Base-by-base conservation (phyloP, 2,888 invertebrate species). In the Mechanitis messenoides region DNA sequence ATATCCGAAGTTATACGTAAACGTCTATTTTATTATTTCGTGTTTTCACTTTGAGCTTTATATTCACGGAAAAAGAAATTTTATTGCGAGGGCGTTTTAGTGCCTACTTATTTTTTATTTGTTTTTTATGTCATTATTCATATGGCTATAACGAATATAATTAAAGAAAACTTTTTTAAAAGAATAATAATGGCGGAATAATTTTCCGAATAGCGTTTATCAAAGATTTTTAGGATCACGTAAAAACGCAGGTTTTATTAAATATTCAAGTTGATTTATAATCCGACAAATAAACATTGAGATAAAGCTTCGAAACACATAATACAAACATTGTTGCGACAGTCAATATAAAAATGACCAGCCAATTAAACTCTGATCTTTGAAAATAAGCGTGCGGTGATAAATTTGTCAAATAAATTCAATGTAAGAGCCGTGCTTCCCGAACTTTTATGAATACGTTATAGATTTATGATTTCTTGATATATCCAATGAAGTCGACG, bases 331-430 rank as follows among this genome's bases (percentile, higher is more conserved):
- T 64, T 66, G 61, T 66, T 54, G 54, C 47, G 42, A 58, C 47
- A 35, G 55, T 56, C 56, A 55, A 62, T 64, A 60, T 60, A 58
- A 63, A 66, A 59, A 60, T 58, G 58, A 61, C 47, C 47, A 33
- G 33, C 62, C 66, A 64, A 64, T 66, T 66, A 66, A 60, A 62
- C 64, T 58, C 55, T 55, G 62, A 60, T 64, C 58, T 64, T 56
- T 62, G 56, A 53, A 58, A 58, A 53, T 56, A 54, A 58, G 33
- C 45, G 59, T 47, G 46, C 54, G 58, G 53, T 46, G 61, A 66
- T 62, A 66, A 66, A 66, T 65, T 60, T 65, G 60, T 62, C 60
- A 63, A 63, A 63, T 63, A 60, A 63, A 63, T 60, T 63, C 60
- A 45, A 56, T 53, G 55, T 45, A 60, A 58, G 55, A 53, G 58